A percentile compares a stretch with the other conserved stretches of the same genome.
phyloP scores from a whole-genome alignment of 2,888 invertebrate genomes.

The Linhomoeus sp. region DNA sequence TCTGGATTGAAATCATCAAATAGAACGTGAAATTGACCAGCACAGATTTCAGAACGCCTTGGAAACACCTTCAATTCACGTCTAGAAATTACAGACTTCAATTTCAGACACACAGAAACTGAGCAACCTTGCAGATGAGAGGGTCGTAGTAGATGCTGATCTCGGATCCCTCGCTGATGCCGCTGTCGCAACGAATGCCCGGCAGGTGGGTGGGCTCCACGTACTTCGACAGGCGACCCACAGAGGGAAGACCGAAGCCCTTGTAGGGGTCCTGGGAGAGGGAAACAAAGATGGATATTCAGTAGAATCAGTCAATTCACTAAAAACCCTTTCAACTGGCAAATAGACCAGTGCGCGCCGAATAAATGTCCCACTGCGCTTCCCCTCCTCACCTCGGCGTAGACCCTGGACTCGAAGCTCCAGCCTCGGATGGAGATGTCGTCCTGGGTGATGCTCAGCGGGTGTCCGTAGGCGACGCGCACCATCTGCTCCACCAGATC shows the following conservation, averaged over 20 bases:
- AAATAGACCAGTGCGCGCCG: background rate
- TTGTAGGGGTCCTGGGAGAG: slow-evolving; percentile 40
- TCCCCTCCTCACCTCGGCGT: slow-evolving; percentile 37
- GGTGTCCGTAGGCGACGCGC: slow-evolving; percentile 41
- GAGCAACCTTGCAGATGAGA: slow-evolving; percentile 44
- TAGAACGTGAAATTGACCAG: no score
- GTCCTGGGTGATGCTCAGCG: slow-evolving; percentile 37
- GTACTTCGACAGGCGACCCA: slow-evolving; percentile 41
- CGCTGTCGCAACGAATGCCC: slow-evolving; percentile 40
- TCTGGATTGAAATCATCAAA: no score
- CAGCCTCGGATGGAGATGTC: slow-evolving; percentile 43
- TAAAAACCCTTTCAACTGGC: background rate
- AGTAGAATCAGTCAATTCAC: background rate
- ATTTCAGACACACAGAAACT: slow-evolving; percentile 40
- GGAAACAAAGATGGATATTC: background rate
- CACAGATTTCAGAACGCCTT: background rate
- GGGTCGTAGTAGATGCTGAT: slow-evolving; percentile 49
- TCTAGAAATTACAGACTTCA: no score
- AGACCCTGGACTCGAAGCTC: slow-evolving; percentile 46
- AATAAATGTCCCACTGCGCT: background rate
- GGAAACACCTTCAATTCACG: no score
- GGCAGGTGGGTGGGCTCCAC: slow-evolving; percentile 36
- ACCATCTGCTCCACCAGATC: slow-evolving; percentile 50
- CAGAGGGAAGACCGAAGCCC: slow-evolving; percentile 45
- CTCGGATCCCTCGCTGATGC: slow-evolving; percentile 45